phyloP scores from a whole-genome alignment of 2,888 invertebrate genomes.

The Deilephila porcellus region DNA sequence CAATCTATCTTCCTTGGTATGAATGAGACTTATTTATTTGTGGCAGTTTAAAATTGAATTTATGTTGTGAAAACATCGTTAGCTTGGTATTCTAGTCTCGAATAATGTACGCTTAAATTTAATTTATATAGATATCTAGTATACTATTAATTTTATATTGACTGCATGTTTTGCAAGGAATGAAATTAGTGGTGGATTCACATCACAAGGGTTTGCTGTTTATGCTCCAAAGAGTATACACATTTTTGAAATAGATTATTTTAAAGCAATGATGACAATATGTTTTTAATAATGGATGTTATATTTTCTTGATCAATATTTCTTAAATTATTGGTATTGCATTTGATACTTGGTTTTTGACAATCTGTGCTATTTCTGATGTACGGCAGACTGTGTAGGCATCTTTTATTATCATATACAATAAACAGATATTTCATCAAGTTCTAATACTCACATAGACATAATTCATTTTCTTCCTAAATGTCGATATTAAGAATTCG shows the following conservation, averaged over 20 bases:
- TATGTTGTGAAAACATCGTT: slow-evolving; percentile 14
- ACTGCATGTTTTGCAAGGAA: not conserved
- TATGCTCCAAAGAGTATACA: not conserved
- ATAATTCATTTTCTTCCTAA: slow-evolving; percentile 6
- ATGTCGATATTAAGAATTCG: slow-evolving; percentile 1
- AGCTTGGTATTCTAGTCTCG: slow-evolving; percentile 23
- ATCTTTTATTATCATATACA: not conserved
- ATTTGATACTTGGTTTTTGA: slow-evolving; percentile 3
- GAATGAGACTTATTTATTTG: not conserved
- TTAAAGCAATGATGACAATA: slow-evolving; percentile 6
- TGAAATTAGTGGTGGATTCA: not conserved
- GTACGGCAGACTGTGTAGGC: not conserved
- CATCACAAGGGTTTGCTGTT: slow-evolving; percentile 12
- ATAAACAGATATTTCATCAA: not conserved
- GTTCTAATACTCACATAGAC: not conserved
- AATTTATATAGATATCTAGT: slow-evolving; percentile 12
- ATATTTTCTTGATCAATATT: not conserved
- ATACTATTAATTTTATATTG: not conserved
- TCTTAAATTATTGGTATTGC: not conserved
- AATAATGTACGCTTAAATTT: slow-evolving; percentile 9
- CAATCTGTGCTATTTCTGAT: not conserved
- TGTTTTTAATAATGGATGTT: not conserved
- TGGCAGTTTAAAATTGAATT: not conserved
- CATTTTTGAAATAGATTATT: not conserved
- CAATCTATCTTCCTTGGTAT: not conserved